phyloP scores from a whole-genome alignment of 2,797 vertebrate species.

The Sylvilagus floridanus region DNA sequence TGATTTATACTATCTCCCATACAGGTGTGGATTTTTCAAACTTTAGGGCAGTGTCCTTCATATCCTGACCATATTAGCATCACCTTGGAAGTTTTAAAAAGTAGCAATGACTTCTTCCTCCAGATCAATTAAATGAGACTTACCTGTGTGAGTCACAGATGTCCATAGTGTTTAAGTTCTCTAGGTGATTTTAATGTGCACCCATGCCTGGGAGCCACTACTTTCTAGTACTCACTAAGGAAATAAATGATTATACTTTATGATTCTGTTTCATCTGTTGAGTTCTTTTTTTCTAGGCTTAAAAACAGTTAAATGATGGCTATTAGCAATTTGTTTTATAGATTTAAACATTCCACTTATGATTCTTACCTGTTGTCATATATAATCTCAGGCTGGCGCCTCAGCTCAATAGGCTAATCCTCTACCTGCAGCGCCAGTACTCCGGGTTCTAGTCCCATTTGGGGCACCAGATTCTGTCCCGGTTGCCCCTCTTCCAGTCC shows the following conservation, averaged over 20 bases:
- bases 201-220: background rate
- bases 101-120: no score
- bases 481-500: no score
- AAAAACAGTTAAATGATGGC: background rate
- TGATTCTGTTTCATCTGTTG: conserved; percentile 22
- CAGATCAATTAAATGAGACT: no score
- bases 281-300: background rate
- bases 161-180: background rate
- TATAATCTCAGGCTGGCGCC: background rate
- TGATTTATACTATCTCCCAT: background rate
- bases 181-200: conserved; percentile 18
- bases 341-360: background rate
- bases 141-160: no score
- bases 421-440: no score
- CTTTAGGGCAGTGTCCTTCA: background rate
- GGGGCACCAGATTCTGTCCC: no score
- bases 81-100: background rate
- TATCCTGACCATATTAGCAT: background rate
- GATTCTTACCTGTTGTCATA: conserved; percentile 17
- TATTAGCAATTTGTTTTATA: background rate
- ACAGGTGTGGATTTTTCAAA: background rate
- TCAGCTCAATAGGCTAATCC: no score
- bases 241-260: background rate
- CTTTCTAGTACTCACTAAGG: conserved; percentile 41
- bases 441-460: no score